Base-by-base conservation (phyloP, 2,797 vertebrate species). In the Enteromius thamalakanensis region DNA sequence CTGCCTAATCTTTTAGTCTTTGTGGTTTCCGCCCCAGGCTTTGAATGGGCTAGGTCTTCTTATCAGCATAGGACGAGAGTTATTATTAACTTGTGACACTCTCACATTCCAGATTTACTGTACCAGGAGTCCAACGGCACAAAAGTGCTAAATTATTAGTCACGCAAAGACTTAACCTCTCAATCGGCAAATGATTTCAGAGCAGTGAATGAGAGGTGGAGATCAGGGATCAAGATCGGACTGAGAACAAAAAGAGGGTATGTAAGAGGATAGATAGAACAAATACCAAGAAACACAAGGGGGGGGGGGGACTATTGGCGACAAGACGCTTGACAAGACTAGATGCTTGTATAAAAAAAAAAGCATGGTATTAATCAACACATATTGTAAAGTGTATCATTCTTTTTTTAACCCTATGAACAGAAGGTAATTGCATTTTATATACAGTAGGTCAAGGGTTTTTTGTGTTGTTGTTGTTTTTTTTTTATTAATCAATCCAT, bases 61-160 rank as follows among this genome's bases (percentile, higher is more conserved):
- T 82, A 58, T 82, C 81, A 34, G 26, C 23, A 7, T 15, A 4
- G 40, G 1, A 6, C 3, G 14, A 62, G 45, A 60, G 65, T 77
- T 83, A 83, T 71, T 71, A 83, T 62, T 78, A 83, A 62, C 75
- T 15, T 6, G 11, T 42, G 47, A 60, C 65, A 49, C 26, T 37
- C 65, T 83, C n/a, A 62, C 75, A 83, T 83, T 83, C 82, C 65
- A 37, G 72, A 23, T 53, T 70, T 40, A 7, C 26, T 45, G 14
- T 34, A 21, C 45, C 47, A 62, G 19, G 12, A 53, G 32, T 55
- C 2, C 53, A 74, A 51, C 8, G 14, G 21, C 69, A 10, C 65
- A 4, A 49, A 45, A 49, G 55, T 47, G 55, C 29, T 62, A 17
- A 62, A 47, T 45, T 49, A 37, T 72, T 29, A 81, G 40, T 19